Percentiles rank a stretch among this genome's conserved stretches.
Evolutionary conservation across 35 echinoderm and acorn worm genomes (phyloP).

Genomic region (Heliocidaris erythrogramma): DNA sequence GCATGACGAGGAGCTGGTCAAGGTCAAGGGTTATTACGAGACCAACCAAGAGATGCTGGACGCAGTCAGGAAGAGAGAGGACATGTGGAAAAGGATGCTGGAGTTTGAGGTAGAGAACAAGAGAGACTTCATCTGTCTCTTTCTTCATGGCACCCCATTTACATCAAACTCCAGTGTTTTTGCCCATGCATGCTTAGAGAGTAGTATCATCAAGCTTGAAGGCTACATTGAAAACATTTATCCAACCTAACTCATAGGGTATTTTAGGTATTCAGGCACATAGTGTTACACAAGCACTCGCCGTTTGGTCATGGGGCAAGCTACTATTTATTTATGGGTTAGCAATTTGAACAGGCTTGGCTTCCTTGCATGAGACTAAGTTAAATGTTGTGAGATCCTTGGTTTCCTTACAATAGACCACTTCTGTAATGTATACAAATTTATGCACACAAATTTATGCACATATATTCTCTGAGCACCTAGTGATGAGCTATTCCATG

Average conservation of each 20-base stretch:
- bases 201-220: not conserved
- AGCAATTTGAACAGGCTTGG: no score
- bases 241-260: not conserved
- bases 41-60: constrained; percentile 87
- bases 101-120: constrained; percentile 93
- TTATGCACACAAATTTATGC: no score
- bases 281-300: no score
- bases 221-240: not conserved
- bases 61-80: constrained; percentile 80
- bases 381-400: no score
- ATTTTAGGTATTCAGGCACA: no score
- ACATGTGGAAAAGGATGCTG: constrained; percentile 99
- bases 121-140: not conserved
- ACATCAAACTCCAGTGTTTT: constrained; percentile 60
- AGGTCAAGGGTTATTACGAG: constrained; percentile 80
- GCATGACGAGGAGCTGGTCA: constrained; percentile 79
- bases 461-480: no score
- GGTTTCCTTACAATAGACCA: no score
- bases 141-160: not conserved
- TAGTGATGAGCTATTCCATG: no score
- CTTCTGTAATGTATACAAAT: no score
- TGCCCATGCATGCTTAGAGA: constrained; percentile 32
- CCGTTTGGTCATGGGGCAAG: no score
- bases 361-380: no score
- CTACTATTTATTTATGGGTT: no score